Percentiles rank a stretch among this genome's conserved stretches.
phyloP scores from a whole-genome alignment of 2,113 vertebrate species.

The Caretta caretta region DNA sequence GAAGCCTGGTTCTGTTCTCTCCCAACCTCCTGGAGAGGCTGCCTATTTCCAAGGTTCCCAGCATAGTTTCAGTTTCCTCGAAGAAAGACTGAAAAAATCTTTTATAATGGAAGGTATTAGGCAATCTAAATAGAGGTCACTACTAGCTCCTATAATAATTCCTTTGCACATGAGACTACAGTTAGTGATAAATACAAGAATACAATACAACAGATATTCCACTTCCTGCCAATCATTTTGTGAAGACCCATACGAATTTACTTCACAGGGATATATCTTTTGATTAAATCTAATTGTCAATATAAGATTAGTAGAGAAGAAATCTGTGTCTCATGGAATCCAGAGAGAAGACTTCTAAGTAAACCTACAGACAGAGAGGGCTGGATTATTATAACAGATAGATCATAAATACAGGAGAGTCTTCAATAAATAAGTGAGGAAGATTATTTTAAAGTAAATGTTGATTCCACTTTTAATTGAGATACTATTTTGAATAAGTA shows the following conservation, averaged over 20 bases:
- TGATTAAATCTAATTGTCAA: background rate
- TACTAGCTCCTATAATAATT: background rate
- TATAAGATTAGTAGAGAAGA: background rate
- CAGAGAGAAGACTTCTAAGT: background rate
- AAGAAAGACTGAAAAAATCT: background rate
- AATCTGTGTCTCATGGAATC: background rate
- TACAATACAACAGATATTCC: background rate
- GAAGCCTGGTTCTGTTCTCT: background rate
- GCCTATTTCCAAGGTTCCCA: background rate
- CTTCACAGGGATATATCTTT: background rate
- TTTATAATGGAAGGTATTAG: background rate
- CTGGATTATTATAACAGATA: background rate
- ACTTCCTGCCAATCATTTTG: background rate
- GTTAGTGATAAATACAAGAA: background rate
- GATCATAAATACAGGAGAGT: too few species aligned
- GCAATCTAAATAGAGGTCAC: background rate
- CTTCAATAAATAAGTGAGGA: too few species aligned
- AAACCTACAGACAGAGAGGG: background rate
- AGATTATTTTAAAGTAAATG: background rate
- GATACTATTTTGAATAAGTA: too few species aligned
- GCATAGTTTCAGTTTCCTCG: background rate
- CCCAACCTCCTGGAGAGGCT: background rate
- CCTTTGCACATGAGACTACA: background rate
- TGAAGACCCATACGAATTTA: background rate
- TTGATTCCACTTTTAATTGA: too few species aligned